Evolutionary conservation across 2,797 vertebrate species (phyloP), one percentile per base, ranked within the genome.

Genomic region (Calcarius lapponicus): DNA sequence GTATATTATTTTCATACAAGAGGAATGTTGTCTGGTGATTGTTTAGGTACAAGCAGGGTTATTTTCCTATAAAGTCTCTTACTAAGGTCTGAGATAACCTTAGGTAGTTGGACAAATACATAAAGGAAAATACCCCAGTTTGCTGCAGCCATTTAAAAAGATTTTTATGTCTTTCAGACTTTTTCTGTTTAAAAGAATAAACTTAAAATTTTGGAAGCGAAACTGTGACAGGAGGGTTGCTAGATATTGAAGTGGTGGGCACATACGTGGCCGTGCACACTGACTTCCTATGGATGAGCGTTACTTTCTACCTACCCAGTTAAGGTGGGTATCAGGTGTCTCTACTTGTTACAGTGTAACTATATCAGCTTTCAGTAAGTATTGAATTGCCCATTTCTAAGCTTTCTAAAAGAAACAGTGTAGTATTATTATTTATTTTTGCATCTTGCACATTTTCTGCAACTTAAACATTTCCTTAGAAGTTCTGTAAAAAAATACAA

Each of bases 1-100:
- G 80, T 88, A 89, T 93, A 93, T 93, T 97, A 94, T 96, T 95
- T 96, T 97, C 92, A 78, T 95, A 96, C 86, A 96, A 93, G 83
- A 95, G 61, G 45, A 91, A 93, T 92, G 88, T 86, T 96, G 94
- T 95, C 96, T 96, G 86, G 67, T 95, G 94, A 92, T 95, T 97
- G 83, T 45, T 94, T 83, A 70, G 67, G 45, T 84, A 82, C 0
- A 4, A 85, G 61, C 71, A 78, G 57, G 50, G 64, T 2, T 38
- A 61, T 67, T 82, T 61, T 36, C 25, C 43, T 87, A 0, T 53
- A 2, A 57, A 73, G n/a, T 45, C 51, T 84, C 36, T 70, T 56
- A 32, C n/a, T 58, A 24, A 84, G 43, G 31, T 76, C 32, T 40
- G 64, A 79, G 71, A n/a, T 81, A 66, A 69, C 31, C 25, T 32